phyloP scores from a whole-genome alignment of 2,113 vertebrate genomes.

The Tragelaphus imberbis region DNA sequence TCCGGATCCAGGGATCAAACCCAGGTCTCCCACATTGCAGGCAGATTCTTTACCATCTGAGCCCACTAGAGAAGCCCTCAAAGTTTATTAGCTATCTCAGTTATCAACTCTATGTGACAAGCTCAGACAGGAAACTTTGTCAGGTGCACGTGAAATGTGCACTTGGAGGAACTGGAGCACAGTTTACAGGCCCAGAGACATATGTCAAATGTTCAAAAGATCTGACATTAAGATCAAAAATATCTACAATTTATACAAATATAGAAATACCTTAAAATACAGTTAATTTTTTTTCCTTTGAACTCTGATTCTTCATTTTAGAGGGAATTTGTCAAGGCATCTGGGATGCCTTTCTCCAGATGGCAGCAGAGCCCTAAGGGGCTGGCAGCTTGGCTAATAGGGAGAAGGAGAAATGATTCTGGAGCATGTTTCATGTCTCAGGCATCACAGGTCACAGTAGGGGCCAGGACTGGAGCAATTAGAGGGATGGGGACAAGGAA shows the following conservation, averaged over 20 bases:
- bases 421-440: not conserved
- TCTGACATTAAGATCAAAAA: not conserved
- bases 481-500: not conserved
- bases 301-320: not conserved
- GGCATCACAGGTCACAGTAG: not conserved
- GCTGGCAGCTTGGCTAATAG: not conserved
- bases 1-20: not conserved
- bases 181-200: not conserved
- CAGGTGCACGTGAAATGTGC: not conserved
- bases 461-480: too few relatives aligned
- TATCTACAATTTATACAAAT: not conserved
- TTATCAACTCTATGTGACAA: not conserved
- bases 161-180: accelerated
- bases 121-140: not conserved
- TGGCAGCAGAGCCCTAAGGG: not conserved
- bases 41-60: not conserved
- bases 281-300: not conserved
- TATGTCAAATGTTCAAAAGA: not conserved
- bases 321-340: not conserved
- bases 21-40: not conserved
- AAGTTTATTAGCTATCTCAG: not conserved
- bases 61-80: not conserved
- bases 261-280: not conserved
- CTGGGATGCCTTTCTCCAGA: not conserved
- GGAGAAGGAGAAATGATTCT: not conserved